These are phyloP conservation scores for Cosmia trapezina DNA, from an alignment of 2,888 invertebrate species.

Conservation along the genomic window DNA sequence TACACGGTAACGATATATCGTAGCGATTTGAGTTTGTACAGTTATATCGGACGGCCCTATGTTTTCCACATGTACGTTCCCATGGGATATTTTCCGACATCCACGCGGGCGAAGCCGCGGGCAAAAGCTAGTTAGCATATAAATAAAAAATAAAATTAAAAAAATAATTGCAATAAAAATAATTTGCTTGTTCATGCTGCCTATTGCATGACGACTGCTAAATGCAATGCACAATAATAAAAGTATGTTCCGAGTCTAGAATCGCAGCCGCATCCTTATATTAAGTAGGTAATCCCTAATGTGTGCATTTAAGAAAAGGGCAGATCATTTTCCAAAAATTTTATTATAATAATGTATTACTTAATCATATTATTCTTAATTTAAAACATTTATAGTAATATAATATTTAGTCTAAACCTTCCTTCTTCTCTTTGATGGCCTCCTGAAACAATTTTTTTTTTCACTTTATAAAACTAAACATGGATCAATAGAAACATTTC, in stretches of 20 bases:
- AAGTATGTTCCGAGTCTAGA: neutral
- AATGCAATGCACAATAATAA: neutral
- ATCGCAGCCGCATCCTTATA: neutral
- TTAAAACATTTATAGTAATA: neutral
- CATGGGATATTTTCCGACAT: no score
- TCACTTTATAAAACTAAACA: neutral
- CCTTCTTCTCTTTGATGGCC: conserved; percentile 96
- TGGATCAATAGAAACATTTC: neutral
- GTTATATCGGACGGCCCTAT: no score
- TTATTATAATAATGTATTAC: conserved; percentile 17
- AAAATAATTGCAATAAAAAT: no score
- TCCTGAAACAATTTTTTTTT: conserved; percentile 91
- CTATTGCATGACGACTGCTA: no score
- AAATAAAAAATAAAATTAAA: no score
- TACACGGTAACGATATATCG: no score
- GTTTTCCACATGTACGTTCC: no score
- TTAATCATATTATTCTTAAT: conserved; percentile 31
- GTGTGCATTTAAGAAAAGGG: neutral
- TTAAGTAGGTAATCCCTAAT: neutral
- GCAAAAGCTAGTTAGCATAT: no score
- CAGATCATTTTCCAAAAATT: neutral
- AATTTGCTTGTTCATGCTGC: neutral
- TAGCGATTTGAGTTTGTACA: no score
- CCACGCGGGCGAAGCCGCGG: no score
- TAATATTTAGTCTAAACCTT: conserved; percentile 93